Percentiles rank a stretch among this genome's conserved stretches.
Evolutionary conservation across 2,797 vertebrate genomes (phyloP).

Genomic region (Takifugu ocellatus): DNA sequence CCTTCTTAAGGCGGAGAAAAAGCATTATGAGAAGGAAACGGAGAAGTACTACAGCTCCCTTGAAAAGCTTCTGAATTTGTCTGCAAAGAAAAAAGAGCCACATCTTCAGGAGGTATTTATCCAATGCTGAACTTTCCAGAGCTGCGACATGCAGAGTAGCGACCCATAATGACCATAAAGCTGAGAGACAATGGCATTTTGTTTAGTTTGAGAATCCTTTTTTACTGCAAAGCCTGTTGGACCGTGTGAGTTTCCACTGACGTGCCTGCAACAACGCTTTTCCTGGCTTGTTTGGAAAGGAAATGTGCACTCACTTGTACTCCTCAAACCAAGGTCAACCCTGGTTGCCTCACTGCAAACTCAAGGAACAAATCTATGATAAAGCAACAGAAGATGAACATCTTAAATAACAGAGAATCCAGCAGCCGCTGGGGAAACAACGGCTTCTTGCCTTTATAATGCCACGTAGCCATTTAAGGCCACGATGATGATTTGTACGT

Average conservation of each 20-base stretch:
- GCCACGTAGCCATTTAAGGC: conserved; percentile 50
- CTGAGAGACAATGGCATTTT: conserved; percentile 20
- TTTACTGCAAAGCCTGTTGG: conserved; percentile 32
- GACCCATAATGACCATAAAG: conserved; percentile 11
- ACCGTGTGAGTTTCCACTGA: conserved; percentile 52
- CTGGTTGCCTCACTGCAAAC: conserved; percentile 15
- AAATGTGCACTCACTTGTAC: conserved; percentile 50
- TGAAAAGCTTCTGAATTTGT: conserved; percentile 95
- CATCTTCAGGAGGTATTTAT: conserved; percentile 91
- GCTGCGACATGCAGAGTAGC: conserved; percentile 5
- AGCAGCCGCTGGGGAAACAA: conserved; percentile 14
- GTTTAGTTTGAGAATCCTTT: conserved; percentile 29
- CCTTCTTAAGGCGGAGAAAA: conserved; percentile 86
- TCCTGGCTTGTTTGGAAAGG: conserved; percentile 55
- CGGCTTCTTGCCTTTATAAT: conserved; percentile 12
- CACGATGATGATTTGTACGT: background rate
- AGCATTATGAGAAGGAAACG: conserved; percentile 97
- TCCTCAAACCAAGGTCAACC: conserved; percentile 33
- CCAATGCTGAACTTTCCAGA: conserved; percentile 9
- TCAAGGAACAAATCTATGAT: conserved; percentile 15
- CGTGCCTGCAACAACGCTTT: conserved; percentile 49
- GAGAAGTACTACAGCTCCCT: conserved; percentile 96
- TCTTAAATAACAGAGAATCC: conserved; percentile 9
- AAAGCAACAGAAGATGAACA: background rate
- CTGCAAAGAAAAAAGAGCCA: conserved; percentile 97